Conservation (phyloP, 1,140 invertebrate genomes). For the Calliphora vicina region DNA sequence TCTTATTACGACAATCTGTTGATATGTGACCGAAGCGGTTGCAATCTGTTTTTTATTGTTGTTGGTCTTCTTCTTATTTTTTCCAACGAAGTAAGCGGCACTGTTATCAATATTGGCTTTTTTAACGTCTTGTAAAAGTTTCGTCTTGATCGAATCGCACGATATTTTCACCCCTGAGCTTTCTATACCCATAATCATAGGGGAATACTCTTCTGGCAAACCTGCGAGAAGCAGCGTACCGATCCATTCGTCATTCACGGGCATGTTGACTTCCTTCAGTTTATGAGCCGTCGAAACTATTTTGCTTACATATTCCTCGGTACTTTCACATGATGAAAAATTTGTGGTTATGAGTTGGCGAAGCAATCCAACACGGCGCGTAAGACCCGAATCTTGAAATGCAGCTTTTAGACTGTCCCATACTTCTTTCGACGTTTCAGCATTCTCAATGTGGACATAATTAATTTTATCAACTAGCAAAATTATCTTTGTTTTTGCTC, state of each 20-base stretch:
- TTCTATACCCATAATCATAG: conserved; percentile 52
- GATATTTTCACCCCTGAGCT: not conserved
- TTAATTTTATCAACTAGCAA: no score
- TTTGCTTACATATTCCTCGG: not conserved
- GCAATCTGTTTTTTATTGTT: not conserved
- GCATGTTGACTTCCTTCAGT: not conserved
- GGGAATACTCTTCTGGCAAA: conserved; percentile 44
- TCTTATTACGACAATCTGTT: not conserved
- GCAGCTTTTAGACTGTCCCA: no score
- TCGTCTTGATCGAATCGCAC: not conserved
- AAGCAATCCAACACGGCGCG: no score
- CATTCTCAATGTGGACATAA: no score
- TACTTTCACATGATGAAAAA: no score
- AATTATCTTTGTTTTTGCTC: no score
- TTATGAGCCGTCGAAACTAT: not conserved
- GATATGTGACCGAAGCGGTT: not conserved
- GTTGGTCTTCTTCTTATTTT: not conserved
- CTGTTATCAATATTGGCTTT: conserved; percentile 25
- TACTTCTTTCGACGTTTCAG: no score
- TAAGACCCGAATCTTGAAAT: no score
- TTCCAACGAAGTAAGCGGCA: not conserved
- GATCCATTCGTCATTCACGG: not conserved
- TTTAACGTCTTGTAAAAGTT: not conserved
- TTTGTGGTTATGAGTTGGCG: no score
- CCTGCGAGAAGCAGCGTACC: not conserved